phyloP scores from a whole-genome alignment of 2,888 invertebrate genomes.

The Nebria brevicollis region DNA sequence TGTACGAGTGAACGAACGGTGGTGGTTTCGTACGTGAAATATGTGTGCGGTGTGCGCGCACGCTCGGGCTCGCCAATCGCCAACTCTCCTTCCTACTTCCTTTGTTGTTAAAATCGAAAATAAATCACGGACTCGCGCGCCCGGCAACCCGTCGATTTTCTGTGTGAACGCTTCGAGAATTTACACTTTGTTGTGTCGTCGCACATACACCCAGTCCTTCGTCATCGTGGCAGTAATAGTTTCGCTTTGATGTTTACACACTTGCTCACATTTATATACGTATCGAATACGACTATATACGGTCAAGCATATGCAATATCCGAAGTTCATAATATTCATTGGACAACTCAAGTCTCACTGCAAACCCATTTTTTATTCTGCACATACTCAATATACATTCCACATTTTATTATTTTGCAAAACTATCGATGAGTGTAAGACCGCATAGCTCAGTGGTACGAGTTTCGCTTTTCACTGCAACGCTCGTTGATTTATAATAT shows the following conservation, averaged over 20 bases:
- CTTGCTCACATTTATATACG: not conserved
- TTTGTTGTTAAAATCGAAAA: slow-evolving; percentile 47
- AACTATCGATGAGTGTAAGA: too few species aligned
- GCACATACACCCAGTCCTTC: not conserved
- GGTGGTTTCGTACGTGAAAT: slow-evolving; percentile 18
- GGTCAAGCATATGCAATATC: not conserved
- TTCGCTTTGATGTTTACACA: slow-evolving; percentile 12
- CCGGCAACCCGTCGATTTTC: slow-evolving; percentile 37
- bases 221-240: slow-evolving; percentile 15
- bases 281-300: not conserved
- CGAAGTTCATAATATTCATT: not conserved
- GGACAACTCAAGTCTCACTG: not conserved
- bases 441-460: too few species aligned
- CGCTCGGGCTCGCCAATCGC: not conserved
- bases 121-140: slow-evolving; percentile 40
- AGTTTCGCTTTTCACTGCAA: too few species aligned
- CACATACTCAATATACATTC: too few species aligned
- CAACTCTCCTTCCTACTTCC: not conserved
- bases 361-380: not conserved
- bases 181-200: slow-evolving; percentile 41
- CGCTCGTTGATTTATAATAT: too few species aligned
- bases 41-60: slow-evolving; percentile 9
- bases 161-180: slow-evolving; percentile 46
- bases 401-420: too few species aligned
- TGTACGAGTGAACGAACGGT: not conserved